phyloP scores from a whole-genome alignment of 92 coral and sea anemone genomes.

The Virgularia gustaviana region DNA sequence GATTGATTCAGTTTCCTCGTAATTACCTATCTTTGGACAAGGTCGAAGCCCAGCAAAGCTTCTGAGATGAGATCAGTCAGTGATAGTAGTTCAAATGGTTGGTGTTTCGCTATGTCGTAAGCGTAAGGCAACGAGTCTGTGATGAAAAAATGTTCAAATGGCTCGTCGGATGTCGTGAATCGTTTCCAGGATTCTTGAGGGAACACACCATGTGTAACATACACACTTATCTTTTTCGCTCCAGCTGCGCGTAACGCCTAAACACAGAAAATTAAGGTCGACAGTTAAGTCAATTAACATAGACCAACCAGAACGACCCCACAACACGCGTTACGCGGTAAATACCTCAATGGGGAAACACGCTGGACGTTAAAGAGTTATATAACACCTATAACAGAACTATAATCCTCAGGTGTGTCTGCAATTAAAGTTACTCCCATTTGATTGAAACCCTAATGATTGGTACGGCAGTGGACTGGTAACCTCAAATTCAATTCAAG shows the following conservation, averaged over 20 bases:
- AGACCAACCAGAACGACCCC: background rate
- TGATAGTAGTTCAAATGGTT: slow-evolving; percentile 81
- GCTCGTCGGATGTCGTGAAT: slow-evolving; percentile 79
- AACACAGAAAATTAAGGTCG: too few species aligned
- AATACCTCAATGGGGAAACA: too few species aligned
- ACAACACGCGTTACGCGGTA: too few species aligned
- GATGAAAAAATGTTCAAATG: slow-evolving; percentile 86
- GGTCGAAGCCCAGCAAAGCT: slow-evolving; percentile 81
- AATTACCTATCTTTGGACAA: slow-evolving; percentile 80
- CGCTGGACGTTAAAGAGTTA: too few species aligned
- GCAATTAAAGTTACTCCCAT: too few species aligned
- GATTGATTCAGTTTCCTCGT: too few species aligned
- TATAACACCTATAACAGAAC: too few species aligned
- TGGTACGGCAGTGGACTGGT: too few species aligned
- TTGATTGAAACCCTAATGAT: too few species aligned
- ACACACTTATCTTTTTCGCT: slow-evolving; percentile 84
- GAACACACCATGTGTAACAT: slow-evolving; percentile 92
- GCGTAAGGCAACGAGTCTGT: slow-evolving; percentile 96
- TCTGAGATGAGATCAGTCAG: slow-evolving; percentile 81
- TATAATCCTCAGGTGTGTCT: too few species aligned
- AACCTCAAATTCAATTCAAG: too few species aligned
- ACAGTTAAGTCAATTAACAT: background rate
- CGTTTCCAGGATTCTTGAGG: slow-evolving; percentile 87
- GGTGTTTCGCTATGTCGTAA: slow-evolving; percentile 59
- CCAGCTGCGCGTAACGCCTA: slow-evolving; percentile 83